These are phyloP conservation scores for Cydia pomonella DNA, from an alignment of 1,140 invertebrate species.

Conservation along the genomic window DNA sequence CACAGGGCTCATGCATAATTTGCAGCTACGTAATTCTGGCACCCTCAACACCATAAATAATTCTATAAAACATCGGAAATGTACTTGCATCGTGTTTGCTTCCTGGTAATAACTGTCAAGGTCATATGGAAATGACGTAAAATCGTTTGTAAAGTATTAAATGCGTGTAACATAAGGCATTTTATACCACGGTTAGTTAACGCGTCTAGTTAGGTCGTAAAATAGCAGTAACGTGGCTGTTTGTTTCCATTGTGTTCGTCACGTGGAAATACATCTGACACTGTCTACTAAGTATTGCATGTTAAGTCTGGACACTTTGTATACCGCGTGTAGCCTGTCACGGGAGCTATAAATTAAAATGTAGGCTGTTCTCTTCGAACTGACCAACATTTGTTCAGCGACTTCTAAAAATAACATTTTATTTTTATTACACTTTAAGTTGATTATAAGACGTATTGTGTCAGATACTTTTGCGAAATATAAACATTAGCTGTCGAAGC, in stretches of 20 bases:
- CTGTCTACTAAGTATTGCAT: neutral
- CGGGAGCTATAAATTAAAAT: too few species aligned
- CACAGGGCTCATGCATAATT: neutral
- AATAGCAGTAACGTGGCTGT: conserved; percentile 14
- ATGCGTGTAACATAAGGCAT: neutral
- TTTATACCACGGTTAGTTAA: neutral
- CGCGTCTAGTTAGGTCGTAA: conserved; percentile 8
- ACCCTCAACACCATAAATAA: conserved; percentile 7
- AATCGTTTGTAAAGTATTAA: neutral
- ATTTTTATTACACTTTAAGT: too few species aligned
- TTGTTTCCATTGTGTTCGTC: conserved; percentile 22
- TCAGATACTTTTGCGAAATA: too few species aligned
- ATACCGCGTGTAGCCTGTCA: too few species aligned
- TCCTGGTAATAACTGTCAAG: neutral
- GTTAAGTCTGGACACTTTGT: neutral
- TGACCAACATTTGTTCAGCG: too few species aligned
- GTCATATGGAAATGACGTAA: neutral
- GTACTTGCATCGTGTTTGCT: conserved; percentile 18
- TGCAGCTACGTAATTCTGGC: conserved; percentile 3
- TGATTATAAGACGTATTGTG: too few species aligned
- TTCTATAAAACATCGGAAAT: conserved; percentile 28
- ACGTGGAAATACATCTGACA: conserved; percentile 19
- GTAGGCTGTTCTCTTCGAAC: too few species aligned
- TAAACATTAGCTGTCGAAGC: too few species aligned
- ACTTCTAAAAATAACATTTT: too few species aligned